These are phyloP conservation scores for Drosophila birchii DNA, from an alignment of 2,888 invertebrate genomes.

Conservation along the genomic window DNA sequence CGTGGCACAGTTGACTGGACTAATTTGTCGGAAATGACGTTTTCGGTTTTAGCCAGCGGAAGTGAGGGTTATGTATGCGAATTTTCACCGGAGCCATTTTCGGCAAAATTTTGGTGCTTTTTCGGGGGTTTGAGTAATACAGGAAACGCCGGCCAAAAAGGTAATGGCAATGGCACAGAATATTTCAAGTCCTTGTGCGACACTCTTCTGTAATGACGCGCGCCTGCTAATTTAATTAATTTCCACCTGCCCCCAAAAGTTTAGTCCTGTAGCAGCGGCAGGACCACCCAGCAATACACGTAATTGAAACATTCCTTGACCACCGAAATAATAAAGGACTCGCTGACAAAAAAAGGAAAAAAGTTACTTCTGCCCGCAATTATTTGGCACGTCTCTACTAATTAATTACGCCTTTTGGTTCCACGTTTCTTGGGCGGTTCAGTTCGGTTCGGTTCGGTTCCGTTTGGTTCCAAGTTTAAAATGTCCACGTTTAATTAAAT, in stretches of 20 bases:
- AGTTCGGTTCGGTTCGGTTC: neutral
- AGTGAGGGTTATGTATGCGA: slow-evolving; percentile 62
- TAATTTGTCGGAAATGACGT: slow-evolving; percentile 80
- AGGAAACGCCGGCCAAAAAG: slow-evolving; percentile 37
- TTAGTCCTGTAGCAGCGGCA: slow-evolving; percentile 38
- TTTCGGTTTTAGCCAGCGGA: slow-evolving; percentile 65
- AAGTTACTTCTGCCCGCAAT: slow-evolving; percentile 75
- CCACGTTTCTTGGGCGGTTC: slow-evolving; percentile 36
- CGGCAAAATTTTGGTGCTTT: slow-evolving; percentile 2
- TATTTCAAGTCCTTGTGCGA: slow-evolving; percentile 68
- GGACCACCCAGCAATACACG: slow-evolving; percentile 65
- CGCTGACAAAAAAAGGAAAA: slow-evolving; percentile 46
- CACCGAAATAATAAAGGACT: slow-evolving; percentile 58
- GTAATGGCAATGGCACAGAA: slow-evolving; percentile 38
- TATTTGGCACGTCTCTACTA: slow-evolving; percentile 77
- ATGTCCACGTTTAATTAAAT: slow-evolving; percentile 78
- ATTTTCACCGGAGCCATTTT: slow-evolving; percentile 36
- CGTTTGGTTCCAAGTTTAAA: slow-evolving; percentile 56
- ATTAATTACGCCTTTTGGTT: slow-evolving; percentile 78
- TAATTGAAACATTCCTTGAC: slow-evolving; percentile 78
- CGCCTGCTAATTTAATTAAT: slow-evolving; percentile 81
- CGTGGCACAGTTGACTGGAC: slow-evolving; percentile 74
- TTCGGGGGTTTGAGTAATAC: slow-evolving; percentile 22
- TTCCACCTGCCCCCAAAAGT: slow-evolving; percentile 72
- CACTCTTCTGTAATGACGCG: slow-evolving; percentile 79